Percentiles rank a stretch among this genome's conserved stretches.
Conservation (phyloP, 30 jellyfish, hydroid and myxozoan species). For the Calvadosia cruxmelitensis region DNA sequence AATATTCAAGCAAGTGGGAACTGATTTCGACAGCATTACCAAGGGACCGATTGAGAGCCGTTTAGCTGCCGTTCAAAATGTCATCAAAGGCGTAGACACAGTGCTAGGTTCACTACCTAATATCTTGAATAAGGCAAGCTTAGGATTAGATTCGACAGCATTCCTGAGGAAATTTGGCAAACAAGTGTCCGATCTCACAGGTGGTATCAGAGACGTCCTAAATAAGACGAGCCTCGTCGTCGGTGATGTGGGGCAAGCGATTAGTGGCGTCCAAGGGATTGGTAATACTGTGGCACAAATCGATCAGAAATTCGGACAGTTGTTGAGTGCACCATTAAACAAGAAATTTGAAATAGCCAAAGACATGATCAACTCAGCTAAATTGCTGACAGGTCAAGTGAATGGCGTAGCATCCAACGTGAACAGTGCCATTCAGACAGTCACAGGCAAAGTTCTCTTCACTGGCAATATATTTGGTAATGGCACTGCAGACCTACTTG, state of each 20-base stretch:
- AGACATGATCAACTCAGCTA: conserved; percentile 25
- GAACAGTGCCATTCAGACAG: conserved; percentile 28
- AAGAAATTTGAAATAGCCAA: conserved; percentile 29
- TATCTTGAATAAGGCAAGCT: conserved; percentile 22
- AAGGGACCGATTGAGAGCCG: conserved; percentile 84
- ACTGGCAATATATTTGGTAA: conserved; percentile 56
- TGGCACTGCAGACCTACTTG: conserved; percentile 35
- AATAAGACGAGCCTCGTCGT: conserved; percentile 40
- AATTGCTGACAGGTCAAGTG: conserved; percentile 44
- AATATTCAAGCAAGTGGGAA: conserved; percentile 18
- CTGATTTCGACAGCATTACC: conserved; percentile 22
- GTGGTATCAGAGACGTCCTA: conserved; percentile 36
- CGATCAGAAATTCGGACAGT: conserved; percentile 37
- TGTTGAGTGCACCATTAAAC: conserved; percentile 52
- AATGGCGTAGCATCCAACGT: conserved; percentile 45
- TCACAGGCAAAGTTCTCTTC: conserved; percentile 56
- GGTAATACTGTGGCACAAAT: conserved; percentile 24
- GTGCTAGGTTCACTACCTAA: conserved; percentile 56
- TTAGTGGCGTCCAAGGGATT: conserved; percentile 27
- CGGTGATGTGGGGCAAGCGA: conserved; percentile 48
- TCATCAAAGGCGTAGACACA: conserved; percentile 46
- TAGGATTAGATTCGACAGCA: conserved; percentile 34
- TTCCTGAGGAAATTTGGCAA: conserved; percentile 69
- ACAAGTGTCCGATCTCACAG: conserved; percentile 50
- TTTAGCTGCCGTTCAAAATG: conserved; percentile 53